Conservation (phyloP, 30 jellyfish, hydroid and myxozoan species). For the Aurelia coerulea region DNA sequence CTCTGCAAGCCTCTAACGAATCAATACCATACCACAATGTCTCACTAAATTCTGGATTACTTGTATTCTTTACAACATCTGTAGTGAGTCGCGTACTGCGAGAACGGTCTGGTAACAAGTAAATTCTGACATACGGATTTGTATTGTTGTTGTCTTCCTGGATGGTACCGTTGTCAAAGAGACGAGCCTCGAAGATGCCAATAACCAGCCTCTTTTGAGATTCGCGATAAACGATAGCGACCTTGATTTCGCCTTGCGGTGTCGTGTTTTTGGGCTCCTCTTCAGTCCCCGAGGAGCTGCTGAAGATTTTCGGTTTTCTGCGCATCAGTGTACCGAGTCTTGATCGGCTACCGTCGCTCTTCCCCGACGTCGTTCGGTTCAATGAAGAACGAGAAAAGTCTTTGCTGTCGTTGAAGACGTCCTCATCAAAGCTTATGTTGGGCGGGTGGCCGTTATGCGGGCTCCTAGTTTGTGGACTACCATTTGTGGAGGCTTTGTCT, state of each 20-base stretch:
- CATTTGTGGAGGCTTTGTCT: conserved; percentile 2
- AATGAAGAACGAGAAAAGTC: conserved; percentile 54
- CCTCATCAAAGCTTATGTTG: conserved; percentile 11
- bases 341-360: conserved; percentile 47
- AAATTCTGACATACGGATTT: conserved; percentile 70
- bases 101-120: conserved; percentile 79
- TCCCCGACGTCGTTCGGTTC: conserved; percentile 42
- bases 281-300: conserved; percentile 42
- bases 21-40: conserved; percentile 70
- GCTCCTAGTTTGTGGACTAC: conserved; percentile 31
- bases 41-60: conserved; percentile 74
- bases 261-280: conserved; percentile 57
- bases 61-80: conserved; percentile 54
- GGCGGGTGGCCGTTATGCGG: conserved; percentile 23
- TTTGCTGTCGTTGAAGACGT: conserved; percentile 39
- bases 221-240: conserved; percentile 56
- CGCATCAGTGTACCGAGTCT: conserved; percentile 54
- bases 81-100: conserved; percentile 71
- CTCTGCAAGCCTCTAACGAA: conserved; percentile 54
- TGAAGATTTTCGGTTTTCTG: conserved; percentile 26
- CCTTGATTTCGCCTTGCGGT: conserved; percentile 72
- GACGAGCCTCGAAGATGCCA: conserved; percentile 70
- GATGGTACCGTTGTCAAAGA: conserved; percentile 1
- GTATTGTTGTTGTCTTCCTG: conserved; percentile 48
- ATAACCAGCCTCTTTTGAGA: conserved; percentile 43